Percentiles rank a stretch among this genome's conserved stretches.
These are phyloP conservation scores for Podarcis cretensis DNA, from an alignment of 2,113 vertebrate genomes.

Conservation along the genomic window DNA sequence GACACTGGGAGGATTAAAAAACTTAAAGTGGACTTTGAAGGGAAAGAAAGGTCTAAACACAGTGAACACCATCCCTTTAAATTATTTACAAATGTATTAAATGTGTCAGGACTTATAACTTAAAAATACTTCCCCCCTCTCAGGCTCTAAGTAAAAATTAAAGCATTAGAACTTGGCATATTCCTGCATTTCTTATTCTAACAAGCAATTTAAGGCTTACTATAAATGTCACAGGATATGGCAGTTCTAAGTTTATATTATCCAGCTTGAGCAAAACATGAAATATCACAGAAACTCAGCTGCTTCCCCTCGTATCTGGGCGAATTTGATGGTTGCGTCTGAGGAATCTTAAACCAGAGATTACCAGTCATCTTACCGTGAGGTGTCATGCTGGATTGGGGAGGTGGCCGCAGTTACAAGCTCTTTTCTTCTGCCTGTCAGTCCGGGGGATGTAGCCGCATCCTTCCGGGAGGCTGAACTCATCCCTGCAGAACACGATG, in stretches of 20 bases:
- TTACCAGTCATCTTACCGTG: constrained; percentile 65
- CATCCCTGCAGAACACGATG: constrained; percentile 64
- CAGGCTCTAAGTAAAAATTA: constrained; percentile 64
- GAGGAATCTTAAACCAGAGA: constrained; percentile 55
- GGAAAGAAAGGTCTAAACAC: constrained; percentile 27
- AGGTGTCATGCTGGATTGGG: constrained; percentile 51
- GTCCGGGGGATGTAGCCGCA: constrained; percentile 77
- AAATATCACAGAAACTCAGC: constrained; percentile 51
- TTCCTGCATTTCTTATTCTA: constrained; percentile 61
- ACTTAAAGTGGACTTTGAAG: constrained; percentile 38
- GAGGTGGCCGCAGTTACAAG: constrained; percentile 44
- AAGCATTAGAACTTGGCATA: constrained; percentile 62
- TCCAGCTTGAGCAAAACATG: constrained; percentile 27
- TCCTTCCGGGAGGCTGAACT: constrained; percentile 68
- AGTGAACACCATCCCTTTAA: constrained; percentile 55
- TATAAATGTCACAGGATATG: constrained; percentile 65
- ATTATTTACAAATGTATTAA: constrained; percentile 67
- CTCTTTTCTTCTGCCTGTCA: constrained; percentile 57
- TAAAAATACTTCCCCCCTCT: constrained; percentile 53
- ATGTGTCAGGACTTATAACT: constrained; percentile 51
- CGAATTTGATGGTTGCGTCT: constrained; percentile 16
- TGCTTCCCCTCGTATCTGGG: constrained; percentile 8
- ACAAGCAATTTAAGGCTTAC: constrained; percentile 61
- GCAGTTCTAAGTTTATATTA: constrained; percentile 56
- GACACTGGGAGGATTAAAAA: constrained; percentile 31